phyloP scores from a whole-genome alignment of 2,888 invertebrate genomes.

The Drosophila mulleri region DNA sequence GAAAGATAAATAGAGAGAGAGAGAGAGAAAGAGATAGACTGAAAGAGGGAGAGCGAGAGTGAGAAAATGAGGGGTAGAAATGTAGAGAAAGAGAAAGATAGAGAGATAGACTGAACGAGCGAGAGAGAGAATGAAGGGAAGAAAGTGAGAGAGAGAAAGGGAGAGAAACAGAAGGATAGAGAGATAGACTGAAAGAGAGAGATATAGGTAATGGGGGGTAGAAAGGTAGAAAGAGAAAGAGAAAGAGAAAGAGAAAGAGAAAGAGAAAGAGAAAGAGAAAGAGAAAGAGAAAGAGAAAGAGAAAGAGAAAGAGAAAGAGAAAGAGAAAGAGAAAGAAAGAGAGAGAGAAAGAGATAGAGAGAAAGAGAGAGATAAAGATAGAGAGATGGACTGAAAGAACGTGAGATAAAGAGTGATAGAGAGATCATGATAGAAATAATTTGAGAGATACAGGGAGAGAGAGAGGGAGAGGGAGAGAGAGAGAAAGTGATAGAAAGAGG shows the following conservation, averaged over 20 bases:
- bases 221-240: neutral
- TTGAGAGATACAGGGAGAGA: no score
- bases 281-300: rapidly evolving
- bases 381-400: neutral
- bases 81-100: neutral
- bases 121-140: no score
- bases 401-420: neutral
- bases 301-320: neutral
- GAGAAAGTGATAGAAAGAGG: no score
- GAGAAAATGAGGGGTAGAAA: no score
- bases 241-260: neutral
- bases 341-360: neutral
- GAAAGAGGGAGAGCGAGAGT: neutral
- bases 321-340: neutral
- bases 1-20: neutral
- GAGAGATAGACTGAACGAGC: no score
- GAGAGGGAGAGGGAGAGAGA: no score
- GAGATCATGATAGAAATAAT: no score
- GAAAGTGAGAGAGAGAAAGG: neutral
- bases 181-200: neutral
- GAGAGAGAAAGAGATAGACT: neutral
- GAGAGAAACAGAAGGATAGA: no score
- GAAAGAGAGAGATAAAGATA: neutral
- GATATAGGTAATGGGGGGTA: no score
- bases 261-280: neutral